Evolutionary conservation across 2,797 vertebrate species (phyloP), one percentile per base, ranked within the genome.

Genomic region (Okamejei kenojei): DNA sequence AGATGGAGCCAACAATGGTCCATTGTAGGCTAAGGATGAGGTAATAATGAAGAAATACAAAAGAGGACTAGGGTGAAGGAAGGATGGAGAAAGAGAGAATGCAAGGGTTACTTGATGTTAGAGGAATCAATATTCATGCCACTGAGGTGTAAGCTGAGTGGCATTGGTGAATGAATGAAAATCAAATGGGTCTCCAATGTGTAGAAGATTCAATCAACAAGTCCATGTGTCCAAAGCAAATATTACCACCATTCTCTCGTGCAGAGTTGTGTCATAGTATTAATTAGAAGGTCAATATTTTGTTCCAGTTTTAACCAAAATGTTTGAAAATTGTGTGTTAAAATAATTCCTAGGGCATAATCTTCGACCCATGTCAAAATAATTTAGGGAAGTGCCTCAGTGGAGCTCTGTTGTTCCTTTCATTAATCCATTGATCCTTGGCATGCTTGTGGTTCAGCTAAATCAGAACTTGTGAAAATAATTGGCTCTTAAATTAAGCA

Each of bases 261-360:
- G 80, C 54, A 61, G 80, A 61, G 54, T 82, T 58, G 23, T 35
- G 13, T 32, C 32, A 79, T 26, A 35, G 32, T 45, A 29, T 54
- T 82, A 58, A 82, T 29, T 82, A 82, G 54, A 26, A 26, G 23
- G 8, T 82, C 26, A 61, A 23, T 58, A 82, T 82, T 54, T 29
- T 82, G 54, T 29, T 82, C 80, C 45, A 58, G 11, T 8, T 23
- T 11, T 58, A 58, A 26, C 11, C 58, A 32, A 86, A 86, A 63
- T 86, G 58, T 17, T 86, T n/a, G 29, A 63, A 86, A 58, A 29
- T 32, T 32, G 29, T 61, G 82, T 13, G 19, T 35, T n/a, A 73
- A 91, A 91, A 38, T 32, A 45, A 74, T 91, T 91, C 65, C 90
- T 15, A 91, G 68, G 68, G 21, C 68, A 54, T 45, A 91, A 54